Conservation (phyloP, 2,888 invertebrate species). For the Trypoxylon attenuatum region DNA sequence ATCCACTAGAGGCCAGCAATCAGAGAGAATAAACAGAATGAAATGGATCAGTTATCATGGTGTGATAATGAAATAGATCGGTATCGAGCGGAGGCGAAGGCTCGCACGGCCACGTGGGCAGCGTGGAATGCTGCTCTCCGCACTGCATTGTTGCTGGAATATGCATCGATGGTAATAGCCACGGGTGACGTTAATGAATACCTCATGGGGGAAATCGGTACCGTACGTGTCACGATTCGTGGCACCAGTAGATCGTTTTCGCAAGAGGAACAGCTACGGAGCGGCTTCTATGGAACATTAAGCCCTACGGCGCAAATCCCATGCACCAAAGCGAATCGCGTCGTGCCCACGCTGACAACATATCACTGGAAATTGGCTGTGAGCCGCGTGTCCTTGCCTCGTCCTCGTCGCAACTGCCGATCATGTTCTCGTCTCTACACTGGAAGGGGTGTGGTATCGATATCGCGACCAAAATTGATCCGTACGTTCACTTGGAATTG, state of each 20-base stretch:
- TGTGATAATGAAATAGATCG: constrained; percentile 46
- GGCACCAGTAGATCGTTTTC: no score
- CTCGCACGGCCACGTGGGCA: constrained; percentile 35
- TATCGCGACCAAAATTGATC: constrained; percentile 28
- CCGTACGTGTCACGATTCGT: no score
- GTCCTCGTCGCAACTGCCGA: constrained; percentile 33
- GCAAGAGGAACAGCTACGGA: constrained; percentile 33
- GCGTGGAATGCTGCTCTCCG: constrained; percentile 33
- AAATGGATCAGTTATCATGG: constrained; percentile 37
- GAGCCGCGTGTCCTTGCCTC: constrained; percentile 36
- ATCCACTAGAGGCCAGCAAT: no score
- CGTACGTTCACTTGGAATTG: constrained; percentile 39
- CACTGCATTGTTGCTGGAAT: constrained; percentile 45
- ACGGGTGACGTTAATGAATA: constrained; percentile 51
- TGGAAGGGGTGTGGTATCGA: constrained; percentile 30
- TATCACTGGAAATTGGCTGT: constrained; percentile 33
- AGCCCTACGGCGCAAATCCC: constrained; percentile 23
- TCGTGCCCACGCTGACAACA: constrained; percentile 49
- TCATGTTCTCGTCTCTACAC: constrained; percentile 17
- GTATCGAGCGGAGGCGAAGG: constrained; percentile 31
- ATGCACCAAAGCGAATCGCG: constrained; percentile 48
- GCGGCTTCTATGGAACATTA: constrained; percentile 41
- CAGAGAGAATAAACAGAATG: no score
- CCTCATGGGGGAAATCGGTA: constrained; percentile 36
- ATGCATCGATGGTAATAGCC: constrained; percentile 45